Evolutionary conservation across 2,113 vertebrate genomes (phyloP).

Genomic region (Crotalus viridis): DNA sequence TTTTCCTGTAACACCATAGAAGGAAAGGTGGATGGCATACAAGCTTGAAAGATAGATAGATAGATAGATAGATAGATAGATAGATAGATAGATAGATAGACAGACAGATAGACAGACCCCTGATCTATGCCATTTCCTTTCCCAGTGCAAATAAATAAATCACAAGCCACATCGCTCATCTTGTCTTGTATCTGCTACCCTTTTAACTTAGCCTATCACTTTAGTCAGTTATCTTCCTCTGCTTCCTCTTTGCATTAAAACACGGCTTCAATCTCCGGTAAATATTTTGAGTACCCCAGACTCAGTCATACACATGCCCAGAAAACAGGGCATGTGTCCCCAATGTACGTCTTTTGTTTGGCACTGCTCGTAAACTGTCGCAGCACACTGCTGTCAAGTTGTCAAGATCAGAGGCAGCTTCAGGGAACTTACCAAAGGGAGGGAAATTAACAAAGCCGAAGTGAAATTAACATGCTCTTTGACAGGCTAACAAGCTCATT

Average conservation of each 20-base stretch:
- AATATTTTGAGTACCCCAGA: conserved; percentile 1
- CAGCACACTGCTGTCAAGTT: conserved; percentile 25
- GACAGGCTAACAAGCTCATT: conserved; percentile 41
- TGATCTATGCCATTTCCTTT: background rate
- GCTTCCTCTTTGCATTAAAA: background rate
- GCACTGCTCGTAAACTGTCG: conserved; percentile 16
- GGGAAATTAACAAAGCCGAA: conserved; percentile 35
- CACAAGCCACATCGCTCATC: background rate
- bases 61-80: no score
- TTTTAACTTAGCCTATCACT: background rate
- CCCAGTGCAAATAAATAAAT: background rate
- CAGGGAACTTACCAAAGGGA: conserved; percentile 35
- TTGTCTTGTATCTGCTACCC: background rate
- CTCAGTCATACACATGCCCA: background rate
- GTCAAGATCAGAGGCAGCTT: conserved; percentile 37
- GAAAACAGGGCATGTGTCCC: conserved; percentile 6
- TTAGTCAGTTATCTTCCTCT: background rate
- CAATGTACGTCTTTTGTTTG: conserved; percentile 1
- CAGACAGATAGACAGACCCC: no score
- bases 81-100: no score
- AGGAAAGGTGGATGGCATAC: background rate
- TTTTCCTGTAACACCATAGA: background rate
- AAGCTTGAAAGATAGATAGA: no score
- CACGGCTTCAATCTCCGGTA: background rate
- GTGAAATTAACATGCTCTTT: conserved; percentile 38